Evolutionary conservation across 53 echinoderm and acorn worm genomes (phyloP).

Genomic region (Arbacia lixula): DNA sequence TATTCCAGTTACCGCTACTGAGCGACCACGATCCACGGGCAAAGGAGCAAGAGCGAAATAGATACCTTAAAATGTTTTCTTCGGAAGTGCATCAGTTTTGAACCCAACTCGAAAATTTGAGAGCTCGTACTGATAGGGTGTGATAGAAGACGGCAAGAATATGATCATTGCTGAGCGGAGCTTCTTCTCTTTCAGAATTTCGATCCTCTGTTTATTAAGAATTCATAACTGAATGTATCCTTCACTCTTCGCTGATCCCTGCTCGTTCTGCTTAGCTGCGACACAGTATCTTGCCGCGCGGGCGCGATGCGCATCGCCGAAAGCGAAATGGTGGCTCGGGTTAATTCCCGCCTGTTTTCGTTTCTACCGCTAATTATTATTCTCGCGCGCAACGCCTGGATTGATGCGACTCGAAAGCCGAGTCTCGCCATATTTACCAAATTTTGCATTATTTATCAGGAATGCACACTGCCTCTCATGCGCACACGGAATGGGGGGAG

Average conservation of each 20-base stretch:
- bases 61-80: too few relatives aligned
- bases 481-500: not conserved
- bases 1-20: too few relatives aligned
- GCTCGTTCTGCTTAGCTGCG: slow-evolving; percentile 8
- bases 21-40: too few relatives aligned
- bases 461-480: not conserved
- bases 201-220: slow-evolving; percentile 17
- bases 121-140: too few relatives aligned
- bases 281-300: not conserved
- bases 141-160: too few relatives aligned
- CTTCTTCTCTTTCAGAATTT: slow-evolving; percentile 10
- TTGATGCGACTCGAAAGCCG: slow-evolving; percentile 42
- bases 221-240: slow-evolving; percentile 25
- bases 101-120: too few relatives aligned
- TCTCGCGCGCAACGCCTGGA: slow-evolving; percentile 42
- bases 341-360: slow-evolving; percentile 22
- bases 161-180: too few relatives aligned
- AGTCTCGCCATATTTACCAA: slow-evolving; percentile 55
- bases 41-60: too few relatives aligned
- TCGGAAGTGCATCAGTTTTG: too few relatives aligned
- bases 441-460: slow-evolving; percentile 48
- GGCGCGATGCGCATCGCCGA: not conserved
- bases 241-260: slow-evolving; percentile 9
- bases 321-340: slow-evolving; percentile 6
- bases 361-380: slow-evolving; percentile 48